Evolutionary conservation across 2,113 vertebrate genomes (phyloP).

Genomic region (Poecilia latipinna): DNA sequence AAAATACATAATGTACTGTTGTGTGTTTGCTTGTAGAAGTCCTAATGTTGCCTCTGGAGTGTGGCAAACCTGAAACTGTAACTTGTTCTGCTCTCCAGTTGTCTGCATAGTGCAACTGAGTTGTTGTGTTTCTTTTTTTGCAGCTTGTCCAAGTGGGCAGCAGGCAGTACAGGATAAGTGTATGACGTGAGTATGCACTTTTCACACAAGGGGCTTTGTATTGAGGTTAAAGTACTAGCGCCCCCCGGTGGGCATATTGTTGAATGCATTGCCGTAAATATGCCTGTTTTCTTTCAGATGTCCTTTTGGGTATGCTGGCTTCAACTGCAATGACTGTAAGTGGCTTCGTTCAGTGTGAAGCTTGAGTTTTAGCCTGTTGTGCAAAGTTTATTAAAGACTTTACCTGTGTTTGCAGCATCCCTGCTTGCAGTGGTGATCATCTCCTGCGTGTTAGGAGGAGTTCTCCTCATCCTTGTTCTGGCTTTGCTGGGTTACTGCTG

Average conservation of each 20-base stretch:
- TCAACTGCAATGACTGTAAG: slow-evolving; percentile 83
- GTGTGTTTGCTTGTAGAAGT: slow-evolving; percentile 23
- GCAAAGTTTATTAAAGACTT: background rate
- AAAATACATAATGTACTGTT: slow-evolving; percentile 6
- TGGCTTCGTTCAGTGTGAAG: background rate
- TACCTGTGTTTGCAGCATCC: slow-evolving; percentile 60
- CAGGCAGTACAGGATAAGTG: slow-evolving; percentile 36
- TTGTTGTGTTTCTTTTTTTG: slow-evolving; percentile 36
- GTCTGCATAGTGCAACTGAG: background rate
- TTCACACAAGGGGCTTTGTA: background rate
- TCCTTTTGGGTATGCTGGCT: slow-evolving; percentile 76
- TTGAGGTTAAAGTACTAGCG: background rate
- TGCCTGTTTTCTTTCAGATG: slow-evolving; percentile 68
- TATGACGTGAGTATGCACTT: slow-evolving; percentile 66
- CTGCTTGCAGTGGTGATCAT: slow-evolving; percentile 80
- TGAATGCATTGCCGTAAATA: background rate
- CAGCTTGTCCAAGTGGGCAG: slow-evolving; percentile 77
- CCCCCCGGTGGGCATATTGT: slow-evolving; percentile 46
- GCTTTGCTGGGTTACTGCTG: slow-evolving; percentile 59
- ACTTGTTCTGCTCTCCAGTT: slow-evolving; percentile 14
- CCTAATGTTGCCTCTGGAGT: too few relatives aligned
- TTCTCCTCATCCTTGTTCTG: slow-evolving; percentile 73
- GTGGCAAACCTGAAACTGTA: slow-evolving; percentile 2
- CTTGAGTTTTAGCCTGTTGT: background rate
- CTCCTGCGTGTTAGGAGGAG: slow-evolving; percentile 75